A percentile compares a stretch with the other conserved stretches of the same genome.
These are phyloP conservation scores for Polypedilum vanderplanki DNA, from an alignment of 1,140 invertebrate species.

Conservation along the genomic window DNA sequence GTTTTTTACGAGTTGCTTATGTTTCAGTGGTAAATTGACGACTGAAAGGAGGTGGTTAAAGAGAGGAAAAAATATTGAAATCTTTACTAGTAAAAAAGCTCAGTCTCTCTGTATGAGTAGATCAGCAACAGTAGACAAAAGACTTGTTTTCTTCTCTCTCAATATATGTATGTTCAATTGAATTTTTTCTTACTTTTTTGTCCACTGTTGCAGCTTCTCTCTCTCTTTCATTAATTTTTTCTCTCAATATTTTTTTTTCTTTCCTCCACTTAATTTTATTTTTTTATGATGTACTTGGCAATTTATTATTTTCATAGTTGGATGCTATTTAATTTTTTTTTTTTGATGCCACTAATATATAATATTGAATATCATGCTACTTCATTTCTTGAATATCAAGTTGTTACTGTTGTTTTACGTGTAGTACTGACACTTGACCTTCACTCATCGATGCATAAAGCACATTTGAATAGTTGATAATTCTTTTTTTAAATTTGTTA, in stretches of 20 bases:
- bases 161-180: neutral
- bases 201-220: too few relatives aligned
- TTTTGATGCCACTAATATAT: neutral
- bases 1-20: constrained; percentile 18
- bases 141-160: neutral
- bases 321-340: neutral
- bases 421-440: neutral
- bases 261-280: neutral
- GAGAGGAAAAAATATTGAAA: constrained; percentile 12
- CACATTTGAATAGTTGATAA: too few relatives aligned
- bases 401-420: neutral
- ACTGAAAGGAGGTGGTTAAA: constrained; percentile 13
- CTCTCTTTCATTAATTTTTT: too few relatives aligned
- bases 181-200: neutral
- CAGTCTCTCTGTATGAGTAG: neutral
- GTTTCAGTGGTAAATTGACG: constrained; percentile 19
- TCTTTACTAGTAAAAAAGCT: neutral
- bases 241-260: too few relatives aligned
- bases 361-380: neutral
- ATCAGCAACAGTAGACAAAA: neutral
- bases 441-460: neutral
- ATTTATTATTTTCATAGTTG: neutral
- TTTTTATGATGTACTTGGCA: neutral
- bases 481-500: too few relatives aligned
- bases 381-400: neutral